Base-by-base conservation (phyloP, 2,797 vertebrate genomes). In the Thunnus albacares region DNA sequence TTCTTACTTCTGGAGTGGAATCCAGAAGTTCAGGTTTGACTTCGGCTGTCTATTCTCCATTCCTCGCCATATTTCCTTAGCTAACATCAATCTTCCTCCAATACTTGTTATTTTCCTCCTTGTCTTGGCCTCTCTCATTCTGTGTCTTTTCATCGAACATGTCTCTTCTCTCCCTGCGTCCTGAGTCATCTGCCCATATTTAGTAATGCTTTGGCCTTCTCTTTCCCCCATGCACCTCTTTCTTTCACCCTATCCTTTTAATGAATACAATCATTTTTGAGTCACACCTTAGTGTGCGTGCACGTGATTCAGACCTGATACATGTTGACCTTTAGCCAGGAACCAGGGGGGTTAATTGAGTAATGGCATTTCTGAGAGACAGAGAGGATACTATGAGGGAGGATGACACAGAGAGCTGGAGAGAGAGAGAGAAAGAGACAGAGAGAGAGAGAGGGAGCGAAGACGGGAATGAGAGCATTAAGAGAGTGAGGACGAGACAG, bases 261-360 rank as follows among this genome's bases (percentile, higher is more conserved):
- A 95, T 93, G 90, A 90, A 85, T 79, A 75, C 92, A 93, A 89
- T 93, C 81, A 91, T 91, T 92, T 85, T 80, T 68, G 79, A 92
- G 87, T 91, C 94, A 93, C 92, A 90, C 85, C 76, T 91, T 78
- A 41, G 66, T 63, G 84, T 80, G 80, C 65, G 38, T 66, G 58
- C 52, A 78, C 74, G 71, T 81, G 89, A 90, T 86, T 85, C 86
- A 87, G 79, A 86, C 88, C 81, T 85, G 90, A 87, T 90, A 91
- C 92, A 90, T 83, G 88, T 90, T 92, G 87, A 91, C 90, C 92
- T 89, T 81, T 77, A 77, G 73, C 84, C 68, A 73, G 79, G 56
- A 81, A 75, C 80, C 75, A 47, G 56, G 53, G 71, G 77, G 91
- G 90, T 93, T 93, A 94, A 94, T 93, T 93, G 91, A 91, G 88